These are phyloP conservation scores for Enteromius afrohamiltoni DNA, from an alignment of 2,797 vertebrate species.

Conservation along the genomic window DNA sequence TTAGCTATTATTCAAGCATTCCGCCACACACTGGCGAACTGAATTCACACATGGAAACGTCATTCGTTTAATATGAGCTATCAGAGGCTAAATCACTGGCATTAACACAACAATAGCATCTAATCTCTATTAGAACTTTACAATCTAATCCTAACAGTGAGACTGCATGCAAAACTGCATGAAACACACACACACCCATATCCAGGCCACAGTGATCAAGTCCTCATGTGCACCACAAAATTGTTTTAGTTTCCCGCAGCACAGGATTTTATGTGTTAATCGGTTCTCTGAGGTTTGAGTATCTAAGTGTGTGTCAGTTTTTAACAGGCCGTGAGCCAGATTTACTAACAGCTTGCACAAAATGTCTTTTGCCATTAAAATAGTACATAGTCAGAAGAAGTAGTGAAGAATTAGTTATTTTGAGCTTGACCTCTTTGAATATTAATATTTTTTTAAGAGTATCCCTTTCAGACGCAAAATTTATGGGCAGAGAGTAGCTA, in stretches of 20 bases:
- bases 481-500: too few species aligned
- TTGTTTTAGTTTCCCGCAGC: background rate
- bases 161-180: background rate
- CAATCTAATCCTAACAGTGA: conserved; percentile 15
- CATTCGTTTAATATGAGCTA: background rate
- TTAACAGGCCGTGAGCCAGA: background rate
- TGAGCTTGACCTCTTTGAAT: background rate
- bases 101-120: conserved; percentile 12
- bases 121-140: conserved; percentile 17
- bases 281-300: background rate
- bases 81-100: conserved; percentile 26
- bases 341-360: background rate
- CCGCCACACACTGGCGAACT: conserved; percentile 9
- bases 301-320: background rate
- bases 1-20: conserved; percentile 44
- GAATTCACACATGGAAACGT: conserved; percentile 27
- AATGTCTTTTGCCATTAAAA: background rate
- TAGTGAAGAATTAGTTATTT: background rate
- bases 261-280: background rate
- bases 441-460: too few species aligned
- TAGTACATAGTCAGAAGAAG: too few species aligned
- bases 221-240: conserved; percentile 8
- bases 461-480: too few species aligned
- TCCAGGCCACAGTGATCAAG: background rate
- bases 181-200: background rate